Base-by-base conservation (phyloP, 2,888 invertebrate genomes). In the Zaprionus obscuricornis region DNA sequence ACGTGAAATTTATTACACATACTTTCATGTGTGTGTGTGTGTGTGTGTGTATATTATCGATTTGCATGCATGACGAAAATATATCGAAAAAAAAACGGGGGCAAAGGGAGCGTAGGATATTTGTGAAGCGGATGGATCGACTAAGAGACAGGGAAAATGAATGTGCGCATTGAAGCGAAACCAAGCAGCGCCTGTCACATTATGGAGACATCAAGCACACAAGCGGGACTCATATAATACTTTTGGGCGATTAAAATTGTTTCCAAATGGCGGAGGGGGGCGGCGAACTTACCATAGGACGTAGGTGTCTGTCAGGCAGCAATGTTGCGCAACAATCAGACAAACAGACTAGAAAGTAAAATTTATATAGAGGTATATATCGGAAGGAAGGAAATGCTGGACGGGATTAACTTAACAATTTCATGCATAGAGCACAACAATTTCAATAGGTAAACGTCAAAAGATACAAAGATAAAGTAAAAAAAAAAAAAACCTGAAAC, bases 191-290 rank as follows among this genome's bases (percentile, higher is more conserved):
- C 47, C 68, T 71, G 79, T 78, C 79, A 79, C 78, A 78, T 78
- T 78, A 83, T 71, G 57, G 68, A 73, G 75, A 78, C 75, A 75
- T 74, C 74, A 73, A 81, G 82, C 68, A 75, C 82, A 71, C 82
- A 74, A 67, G 29, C 60, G 82, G 78, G 85, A 84, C 78, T 70
- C 82, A 58, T 75, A 63, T 64, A 66, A 51, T 27, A 40, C 40
- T 49, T 18, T 16, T 20, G 51, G 37, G 22, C 81, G 69, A 83
- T 79, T 83, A 79, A 82, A 55, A 74, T 10, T 4, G 26, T 17
- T 5, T n/a, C 29, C 8, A 39, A 36, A 22, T 34, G 45, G 8
- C 10, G 13, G 4, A 20, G 20, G 22, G 3, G 55, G 46, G n/a
- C n/a, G n/a, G n/a, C n/a, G n/a, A n/a, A n/a, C n/a, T n/a, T n/a